Conservation (phyloP, 2,888 invertebrate species). For the Tipula unca region DNA sequence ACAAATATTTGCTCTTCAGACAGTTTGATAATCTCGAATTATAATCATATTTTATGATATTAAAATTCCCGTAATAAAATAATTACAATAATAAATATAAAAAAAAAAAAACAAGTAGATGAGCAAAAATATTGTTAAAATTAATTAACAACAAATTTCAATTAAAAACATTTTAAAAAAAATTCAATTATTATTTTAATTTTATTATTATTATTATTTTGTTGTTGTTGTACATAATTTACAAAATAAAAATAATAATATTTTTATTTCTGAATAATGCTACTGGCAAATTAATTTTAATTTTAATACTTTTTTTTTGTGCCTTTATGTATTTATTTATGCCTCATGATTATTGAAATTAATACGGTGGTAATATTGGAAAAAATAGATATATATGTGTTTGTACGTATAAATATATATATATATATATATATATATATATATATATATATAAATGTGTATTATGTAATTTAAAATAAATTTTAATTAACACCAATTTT, state of each 20-base stretch:
- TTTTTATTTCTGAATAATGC: not conserved
- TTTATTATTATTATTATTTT: not conserved
- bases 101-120: not conserved
- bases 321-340: not conserved
- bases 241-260: not conserved
- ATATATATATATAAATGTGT: not conserved
- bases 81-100: not conserved
- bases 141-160: slow-evolving; percentile 14
- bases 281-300: not conserved
- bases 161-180: not conserved
- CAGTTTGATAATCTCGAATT: not conserved
- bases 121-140: not conserved
- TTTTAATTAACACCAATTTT: slow-evolving; percentile 8
- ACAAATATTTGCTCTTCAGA: not conserved
- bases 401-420: not conserved
- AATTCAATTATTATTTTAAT: not conserved
- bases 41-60: not conserved
- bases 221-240: not conserved
- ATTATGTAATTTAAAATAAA: not conserved
- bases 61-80: not conserved
- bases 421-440: not conserved
- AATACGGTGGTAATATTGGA: not conserved
- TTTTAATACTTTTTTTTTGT: not conserved
- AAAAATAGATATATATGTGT: not conserved
- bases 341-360: not conserved